A percentile compares a stretch with the other conserved stretches of the same genome.
These are phyloP conservation scores for Avahi laniger DNA, from an alignment of 2,797 vertebrate genomes.

Conservation along the genomic window DNA sequence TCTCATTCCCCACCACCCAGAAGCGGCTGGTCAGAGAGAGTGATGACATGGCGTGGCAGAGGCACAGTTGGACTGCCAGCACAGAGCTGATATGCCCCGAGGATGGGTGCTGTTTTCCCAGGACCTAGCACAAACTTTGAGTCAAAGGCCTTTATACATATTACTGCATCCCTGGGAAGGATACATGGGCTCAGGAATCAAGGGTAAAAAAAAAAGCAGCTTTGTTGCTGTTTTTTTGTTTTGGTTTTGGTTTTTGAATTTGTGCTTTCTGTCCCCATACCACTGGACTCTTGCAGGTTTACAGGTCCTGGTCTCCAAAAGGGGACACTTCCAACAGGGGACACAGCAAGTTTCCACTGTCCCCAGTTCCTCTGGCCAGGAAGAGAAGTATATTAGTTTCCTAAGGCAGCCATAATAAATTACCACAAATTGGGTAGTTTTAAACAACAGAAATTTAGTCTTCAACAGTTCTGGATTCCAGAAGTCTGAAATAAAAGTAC, in stretches of 20 bases:
- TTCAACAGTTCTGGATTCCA: background rate
- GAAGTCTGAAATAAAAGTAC: background rate
- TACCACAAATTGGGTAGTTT: rapidly evolving
- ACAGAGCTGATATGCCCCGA: too few species aligned
- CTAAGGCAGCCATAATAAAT: background rate
- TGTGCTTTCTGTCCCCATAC: background rate
- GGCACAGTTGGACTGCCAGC: rapidly evolving
- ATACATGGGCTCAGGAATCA: background rate
- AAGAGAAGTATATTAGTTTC: background rate
- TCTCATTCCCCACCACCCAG: background rate
- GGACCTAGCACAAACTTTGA: background rate
- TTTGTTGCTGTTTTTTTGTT: background rate
- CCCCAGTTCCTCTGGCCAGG: background rate
- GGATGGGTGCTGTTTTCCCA: background rate
- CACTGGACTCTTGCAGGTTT: background rate
- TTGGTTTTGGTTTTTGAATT: background rate
- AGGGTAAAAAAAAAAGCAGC: background rate
- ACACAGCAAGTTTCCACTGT: too few species aligned
- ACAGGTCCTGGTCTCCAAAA: background rate
- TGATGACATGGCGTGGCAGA: too few species aligned
- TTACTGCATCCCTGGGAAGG: background rate
- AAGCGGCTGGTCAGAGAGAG: background rate
- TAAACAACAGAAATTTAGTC: background rate
- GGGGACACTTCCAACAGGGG: background rate
- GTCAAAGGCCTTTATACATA: background rate